Conservation (phyloP, 2,888 invertebrate species). For the Stenurella melanura region DNA sequence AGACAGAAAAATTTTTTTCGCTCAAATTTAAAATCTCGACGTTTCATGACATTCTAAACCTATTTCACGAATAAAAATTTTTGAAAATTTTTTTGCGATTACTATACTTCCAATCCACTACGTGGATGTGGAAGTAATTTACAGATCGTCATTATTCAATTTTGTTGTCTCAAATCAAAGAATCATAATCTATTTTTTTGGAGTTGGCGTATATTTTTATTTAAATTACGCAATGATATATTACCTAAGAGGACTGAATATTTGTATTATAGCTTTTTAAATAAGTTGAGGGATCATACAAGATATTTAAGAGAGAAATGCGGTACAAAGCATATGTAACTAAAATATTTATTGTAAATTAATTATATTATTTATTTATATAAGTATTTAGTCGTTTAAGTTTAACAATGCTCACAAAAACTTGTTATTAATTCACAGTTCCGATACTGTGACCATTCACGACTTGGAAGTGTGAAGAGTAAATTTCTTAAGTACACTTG, state of each 20-base stretch:
- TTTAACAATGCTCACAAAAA: conserved; percentile 3
- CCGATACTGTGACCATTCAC: background rate
- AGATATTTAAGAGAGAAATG: background rate
- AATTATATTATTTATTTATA: conserved; percentile 24
- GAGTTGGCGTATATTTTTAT: background rate
- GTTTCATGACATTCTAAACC: too few species aligned
- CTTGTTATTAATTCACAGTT: conserved; percentile 2
- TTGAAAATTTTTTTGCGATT: too few species aligned
- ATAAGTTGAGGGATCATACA: conserved; percentile 4
- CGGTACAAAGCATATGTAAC: background rate
- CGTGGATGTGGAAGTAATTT: too few species aligned
- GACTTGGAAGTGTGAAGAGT: background rate
- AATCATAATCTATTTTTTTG: background rate
- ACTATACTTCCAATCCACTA: too few species aligned
- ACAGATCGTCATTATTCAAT: too few species aligned
- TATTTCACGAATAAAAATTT: too few species aligned
- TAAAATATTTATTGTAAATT: conserved; percentile 24
- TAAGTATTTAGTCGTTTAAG: background rate
- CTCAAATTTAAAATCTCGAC: too few species aligned
- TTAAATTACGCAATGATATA: conserved; percentile 7
- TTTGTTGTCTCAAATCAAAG: too few species aligned
- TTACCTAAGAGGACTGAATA: conserved; percentile 32
- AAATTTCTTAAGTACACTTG: background rate
- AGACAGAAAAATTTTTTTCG: too few species aligned
- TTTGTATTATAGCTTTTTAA: conserved; percentile 27